A percentile compares a stretch with the other conserved stretches of the same genome.
These are phyloP conservation scores for Rosalia funebris DNA, from an alignment of 2,888 invertebrate genomes.

Conservation along the genomic window DNA sequence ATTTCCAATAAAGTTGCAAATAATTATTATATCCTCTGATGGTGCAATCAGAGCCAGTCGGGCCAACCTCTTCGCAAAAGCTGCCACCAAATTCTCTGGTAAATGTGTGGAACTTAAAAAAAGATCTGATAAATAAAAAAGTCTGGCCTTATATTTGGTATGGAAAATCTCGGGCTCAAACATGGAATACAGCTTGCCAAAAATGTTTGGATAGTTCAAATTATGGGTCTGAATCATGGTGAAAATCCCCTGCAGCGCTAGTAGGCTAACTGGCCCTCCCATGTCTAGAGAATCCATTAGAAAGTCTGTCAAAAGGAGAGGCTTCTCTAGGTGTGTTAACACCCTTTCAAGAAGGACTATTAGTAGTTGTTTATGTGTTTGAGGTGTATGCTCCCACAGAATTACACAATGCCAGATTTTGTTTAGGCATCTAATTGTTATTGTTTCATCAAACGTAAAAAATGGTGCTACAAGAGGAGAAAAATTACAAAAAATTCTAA, in stretches of 20 bases:
- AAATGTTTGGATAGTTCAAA: constrained; percentile 95
- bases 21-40: constrained; percentile 78
- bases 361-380: constrained; percentile 81
- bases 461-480: constrained; percentile 49
- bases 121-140: constrained; percentile 88
- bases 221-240: constrained; percentile 86
- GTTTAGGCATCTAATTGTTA: constrained; percentile 71
- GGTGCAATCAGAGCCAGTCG: constrained; percentile 86
- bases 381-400: constrained; percentile 75
- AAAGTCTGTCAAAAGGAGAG: constrained; percentile 89
- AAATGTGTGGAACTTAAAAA: constrained; percentile 95
- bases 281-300: constrained; percentile 88
- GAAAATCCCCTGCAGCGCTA: constrained; percentile 92
- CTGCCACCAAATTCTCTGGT: constrained; percentile 89
- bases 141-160: constrained; percentile 87
- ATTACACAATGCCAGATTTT: constrained; percentile 82
- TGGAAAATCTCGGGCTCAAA: constrained; percentile 91
- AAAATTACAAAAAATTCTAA: no score
- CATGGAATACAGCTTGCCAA: constrained; percentile 93
- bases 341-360: constrained; percentile 84
- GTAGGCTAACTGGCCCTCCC: constrained; percentile 86
- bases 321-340: constrained; percentile 81
- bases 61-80: constrained; percentile 90
- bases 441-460: constrained; percentile 71
- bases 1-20: constrained; percentile 87